phyloP scores from a whole-genome alignment of 2,797 vertebrate genomes.

The Sebastes kiyomatsui region DNA sequence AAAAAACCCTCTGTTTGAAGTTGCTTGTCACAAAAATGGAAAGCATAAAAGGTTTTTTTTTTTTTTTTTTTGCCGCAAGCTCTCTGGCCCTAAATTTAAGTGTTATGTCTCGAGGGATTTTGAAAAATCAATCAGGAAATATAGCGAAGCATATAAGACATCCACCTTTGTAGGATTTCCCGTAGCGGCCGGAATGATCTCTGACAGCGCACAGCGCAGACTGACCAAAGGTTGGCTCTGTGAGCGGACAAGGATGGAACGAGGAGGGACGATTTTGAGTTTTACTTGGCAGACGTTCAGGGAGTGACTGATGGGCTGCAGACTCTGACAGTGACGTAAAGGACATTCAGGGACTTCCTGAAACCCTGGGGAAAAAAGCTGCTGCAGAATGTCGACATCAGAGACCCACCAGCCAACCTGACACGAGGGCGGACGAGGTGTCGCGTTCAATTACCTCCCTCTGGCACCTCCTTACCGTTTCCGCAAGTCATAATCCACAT shows the following conservation, averaged over 20 bases:
- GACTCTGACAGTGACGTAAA: conserved; percentile 57
- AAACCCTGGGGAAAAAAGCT: conserved; percentile 28
- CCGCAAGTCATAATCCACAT: conserved; percentile 30
- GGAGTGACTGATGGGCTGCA: conserved; percentile 58
- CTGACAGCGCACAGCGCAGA: conserved; percentile 34
- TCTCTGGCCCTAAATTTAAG: conserved; percentile 26
- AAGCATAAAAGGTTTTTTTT: conserved; percentile 23
- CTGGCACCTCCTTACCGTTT: conserved; percentile 28
- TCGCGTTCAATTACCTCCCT: conserved; percentile 47
- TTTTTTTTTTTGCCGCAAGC: conserved; percentile 13
- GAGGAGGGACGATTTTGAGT: conserved; percentile 43
- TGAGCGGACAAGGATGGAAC: conserved; percentile 28
- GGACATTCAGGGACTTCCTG: conserved; percentile 46
- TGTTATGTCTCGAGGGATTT: conserved; percentile 24
- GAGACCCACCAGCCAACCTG: conserved; percentile 34
- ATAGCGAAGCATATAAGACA: conserved; percentile 6
- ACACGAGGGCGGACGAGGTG: conserved; percentile 51
- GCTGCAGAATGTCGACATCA: conserved; percentile 43
- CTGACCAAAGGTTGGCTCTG: conserved; percentile 17
- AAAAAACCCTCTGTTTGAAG: conserved; percentile 67
- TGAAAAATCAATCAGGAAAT: conserved; percentile 47
- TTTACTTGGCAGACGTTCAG: conserved; percentile 62
- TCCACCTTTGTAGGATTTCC: conserved; percentile 21
- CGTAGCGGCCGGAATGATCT: neutral
- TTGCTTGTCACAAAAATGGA: conserved; percentile 52